These are phyloP conservation scores for Drosophila ananassae DNA, from an alignment of 1,140 invertebrate genomes.

Conservation along the genomic window DNA sequence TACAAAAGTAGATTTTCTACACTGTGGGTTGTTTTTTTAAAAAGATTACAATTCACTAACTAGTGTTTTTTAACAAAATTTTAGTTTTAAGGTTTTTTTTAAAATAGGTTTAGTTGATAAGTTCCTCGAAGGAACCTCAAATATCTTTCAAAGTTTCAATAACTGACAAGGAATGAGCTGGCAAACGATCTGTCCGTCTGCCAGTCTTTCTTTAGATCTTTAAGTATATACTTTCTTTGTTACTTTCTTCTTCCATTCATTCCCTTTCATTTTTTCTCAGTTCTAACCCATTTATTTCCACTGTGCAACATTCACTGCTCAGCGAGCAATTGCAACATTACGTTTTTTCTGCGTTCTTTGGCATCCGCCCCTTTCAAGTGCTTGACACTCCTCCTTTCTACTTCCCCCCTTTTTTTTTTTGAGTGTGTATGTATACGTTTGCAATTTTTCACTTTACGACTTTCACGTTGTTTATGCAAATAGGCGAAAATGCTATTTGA, in stretches of 20 bases:
- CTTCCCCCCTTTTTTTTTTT: slow-evolving; percentile 42
- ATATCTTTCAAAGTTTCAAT: no score
- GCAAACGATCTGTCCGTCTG: no score
- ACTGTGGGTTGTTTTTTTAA: slow-evolving; percentile 15
- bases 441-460: slow-evolving; percentile 80
- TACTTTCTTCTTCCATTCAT: background rate
- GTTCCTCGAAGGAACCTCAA: no score
- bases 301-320: slow-evolving; percentile 29
- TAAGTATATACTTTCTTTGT: background rate
- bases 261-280: background rate
- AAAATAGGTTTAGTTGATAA: no score
- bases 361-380: slow-evolving; percentile 46
- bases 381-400: slow-evolving; percentile 36
- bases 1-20: background rate
- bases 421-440: slow-evolving; percentile 46
- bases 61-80: no score
- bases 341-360: slow-evolving; percentile 31
- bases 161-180: no score
- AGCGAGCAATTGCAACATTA: slow-evolving; percentile 50
- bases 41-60: no score
- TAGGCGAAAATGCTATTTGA: slow-evolving; percentile 77
- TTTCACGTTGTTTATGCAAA: slow-evolving; percentile 81
- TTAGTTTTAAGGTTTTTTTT: no score
- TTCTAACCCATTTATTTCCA: slow-evolving; percentile 5
- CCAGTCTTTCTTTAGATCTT: no score